Evolutionary conservation across 2,888 invertebrate species (phyloP).

Genomic region (Dugesia japonica): DNA sequence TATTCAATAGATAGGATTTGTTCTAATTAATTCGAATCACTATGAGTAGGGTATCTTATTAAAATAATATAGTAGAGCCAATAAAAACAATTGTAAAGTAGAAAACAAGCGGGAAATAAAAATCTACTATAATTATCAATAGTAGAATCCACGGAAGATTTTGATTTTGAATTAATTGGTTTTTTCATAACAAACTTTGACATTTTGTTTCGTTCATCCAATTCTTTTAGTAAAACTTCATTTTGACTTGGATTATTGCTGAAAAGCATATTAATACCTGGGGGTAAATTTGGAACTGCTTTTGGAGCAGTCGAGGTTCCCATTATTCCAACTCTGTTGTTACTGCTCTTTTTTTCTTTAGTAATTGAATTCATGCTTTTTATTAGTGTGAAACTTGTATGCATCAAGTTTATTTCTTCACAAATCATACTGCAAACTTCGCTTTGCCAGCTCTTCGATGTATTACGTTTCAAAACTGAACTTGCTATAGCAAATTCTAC

Average conservation of each 20-base stretch:
- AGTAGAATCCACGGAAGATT: constrained; percentile 20
- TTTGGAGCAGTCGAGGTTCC: background rate
- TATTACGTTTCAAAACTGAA: constrained; percentile 12
- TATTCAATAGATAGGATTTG: background rate
- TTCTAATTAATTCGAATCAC: background rate
- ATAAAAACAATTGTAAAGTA: constrained; percentile 35
- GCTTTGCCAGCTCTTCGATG: constrained; percentile 27
- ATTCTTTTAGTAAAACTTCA: constrained; percentile 8
- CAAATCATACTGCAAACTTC: constrained; percentile 33
- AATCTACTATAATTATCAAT: constrained; percentile 34
- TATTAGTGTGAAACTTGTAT: background rate
- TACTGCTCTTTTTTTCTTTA: background rate
- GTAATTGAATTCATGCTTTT: background rate
- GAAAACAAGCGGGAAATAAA: constrained; percentile 34
- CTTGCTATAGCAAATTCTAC: constrained; percentile 34
- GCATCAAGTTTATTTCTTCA: constrained; percentile 25
- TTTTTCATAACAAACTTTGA: background rate
- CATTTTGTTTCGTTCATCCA: background rate
- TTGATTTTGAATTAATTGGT: background rate
- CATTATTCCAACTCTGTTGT: background rate
- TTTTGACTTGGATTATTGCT: constrained; percentile 11
- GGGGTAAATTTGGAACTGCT: background rate
- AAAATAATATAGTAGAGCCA: constrained; percentile 35
- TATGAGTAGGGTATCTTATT: constrained; percentile 17
- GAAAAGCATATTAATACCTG: background rate